phyloP scores from a whole-genome alignment of 2,113 vertebrate genomes.

The Alethe diademata region DNA sequence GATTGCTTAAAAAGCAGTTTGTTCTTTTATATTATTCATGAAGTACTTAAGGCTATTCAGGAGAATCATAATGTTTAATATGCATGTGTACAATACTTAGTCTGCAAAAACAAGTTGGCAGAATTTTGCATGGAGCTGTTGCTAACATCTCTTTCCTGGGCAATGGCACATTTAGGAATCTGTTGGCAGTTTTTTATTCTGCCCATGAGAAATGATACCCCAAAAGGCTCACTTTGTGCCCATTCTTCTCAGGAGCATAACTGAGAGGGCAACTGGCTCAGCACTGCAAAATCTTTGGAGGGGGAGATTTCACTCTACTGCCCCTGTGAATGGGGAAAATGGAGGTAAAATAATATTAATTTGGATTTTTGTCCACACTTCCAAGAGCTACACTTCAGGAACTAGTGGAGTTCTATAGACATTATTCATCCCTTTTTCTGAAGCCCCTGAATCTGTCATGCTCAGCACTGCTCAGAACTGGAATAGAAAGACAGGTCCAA shows the following conservation, averaged over 20 bases:
- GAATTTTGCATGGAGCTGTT: background rate
- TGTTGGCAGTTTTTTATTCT: background rate
- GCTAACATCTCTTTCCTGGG: background rate
- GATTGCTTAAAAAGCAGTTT: background rate
- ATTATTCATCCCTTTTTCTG: background rate
- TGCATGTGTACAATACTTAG: accelerated
- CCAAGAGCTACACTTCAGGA: background rate
- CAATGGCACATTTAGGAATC: background rate
- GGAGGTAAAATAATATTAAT: background rate
- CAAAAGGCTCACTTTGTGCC: background rate
- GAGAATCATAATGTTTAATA: background rate
- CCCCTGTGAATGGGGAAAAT: background rate
- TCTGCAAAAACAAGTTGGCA: background rate
- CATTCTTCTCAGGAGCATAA: background rate
- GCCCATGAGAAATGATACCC: background rate
- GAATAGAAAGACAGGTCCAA: background rate
- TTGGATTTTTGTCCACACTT: background rate
- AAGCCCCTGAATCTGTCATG: background rate
- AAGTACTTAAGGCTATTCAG: background rate
- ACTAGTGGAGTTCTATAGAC: background rate
- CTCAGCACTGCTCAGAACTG: background rate
- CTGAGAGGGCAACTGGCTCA: background rate
- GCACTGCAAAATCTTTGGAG: background rate
- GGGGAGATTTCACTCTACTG: background rate
- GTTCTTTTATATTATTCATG: background rate